Evolutionary conservation across 1,140 invertebrate genomes (phyloP).

Genomic region (Drosophila ohnishii): DNA sequence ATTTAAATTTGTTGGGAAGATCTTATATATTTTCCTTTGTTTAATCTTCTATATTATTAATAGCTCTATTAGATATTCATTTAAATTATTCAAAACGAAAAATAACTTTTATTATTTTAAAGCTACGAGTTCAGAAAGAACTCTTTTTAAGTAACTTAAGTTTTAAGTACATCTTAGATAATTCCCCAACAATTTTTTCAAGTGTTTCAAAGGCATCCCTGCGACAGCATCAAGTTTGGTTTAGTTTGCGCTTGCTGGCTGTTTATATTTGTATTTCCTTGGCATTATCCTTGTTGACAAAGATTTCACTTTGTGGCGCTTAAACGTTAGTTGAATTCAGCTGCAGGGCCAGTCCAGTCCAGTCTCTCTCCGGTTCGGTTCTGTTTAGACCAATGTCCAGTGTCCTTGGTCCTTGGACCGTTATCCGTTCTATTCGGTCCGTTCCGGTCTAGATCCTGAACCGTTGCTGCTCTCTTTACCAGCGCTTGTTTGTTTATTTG

Average conservation of each 20-base stretch:
- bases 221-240: conserved; percentile 69
- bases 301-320: conserved; percentile 82
- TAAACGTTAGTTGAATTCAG: conserved; percentile 77
- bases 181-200: not conserved
- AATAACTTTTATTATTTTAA: too few species aligned
- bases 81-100: not conserved
- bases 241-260: conserved; percentile 78
- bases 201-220: conserved; percentile 29
- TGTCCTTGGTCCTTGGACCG: conserved; percentile 14
- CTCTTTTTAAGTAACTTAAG: too few species aligned
- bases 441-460: conserved; percentile 29
- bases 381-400: not conserved
- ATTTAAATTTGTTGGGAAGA: not conserved
- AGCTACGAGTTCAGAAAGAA: too few species aligned
- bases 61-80: not conserved
- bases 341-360: conserved; percentile 62
- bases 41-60: not conserved
- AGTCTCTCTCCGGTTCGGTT: conserved; percentile 19
- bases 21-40: not conserved
- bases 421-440: conserved; percentile 24
- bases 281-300: conserved; percentile 81
- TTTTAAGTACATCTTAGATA: too few species aligned
- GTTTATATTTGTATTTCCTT: conserved; percentile 82
- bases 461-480: conserved; percentile 76
- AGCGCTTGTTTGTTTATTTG: conserved; percentile 75